Base-by-base conservation (phyloP, 1,140 invertebrate species). In the Mactra quadrangularis region DNA sequence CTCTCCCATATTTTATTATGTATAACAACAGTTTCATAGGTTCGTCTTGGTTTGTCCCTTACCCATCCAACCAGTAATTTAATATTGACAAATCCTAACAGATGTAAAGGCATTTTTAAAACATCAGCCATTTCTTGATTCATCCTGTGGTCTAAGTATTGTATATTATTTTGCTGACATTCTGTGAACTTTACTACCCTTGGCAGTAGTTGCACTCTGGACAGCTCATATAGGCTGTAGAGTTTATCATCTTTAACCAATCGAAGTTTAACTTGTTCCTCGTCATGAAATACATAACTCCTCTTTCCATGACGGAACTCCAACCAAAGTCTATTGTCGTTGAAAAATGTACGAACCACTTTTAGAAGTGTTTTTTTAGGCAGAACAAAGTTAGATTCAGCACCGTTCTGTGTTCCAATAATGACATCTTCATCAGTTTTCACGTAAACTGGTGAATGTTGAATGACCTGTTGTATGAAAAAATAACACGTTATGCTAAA, bases 31-130 rank as follows among this genome's bases (percentile, higher is more conserved):
- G 64, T 68, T 22, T 50, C 41, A 33, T 68, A 68, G 2, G 38
- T 31, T 25, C 45, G 3, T 0, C 17, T 4, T 52, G 3, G 1
- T 50, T 50, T 41, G 29, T 68, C 33, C 47, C 45, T 22, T 15
- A 50, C 25, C 41, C 45, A 68, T 7, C 64, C 64, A 68, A 68
- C 27, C 27, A 68, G 64, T 25, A 68, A 3, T 29, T 68, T 41
- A 19, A 45, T 50, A 15, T 68, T 41, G 3, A 22, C 35, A 31
- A 68, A 68, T n/a, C 64, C 64, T 17, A 22, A 41, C 3, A 68
- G 45, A 29, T 68, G 38, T 22, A 68, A 22, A 19, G 41, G 41
- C 15, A 9, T 13, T 45, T 47, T 25, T 31, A 68, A 22, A 3
- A 15, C 45, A 9, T 38, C 9, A 27, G 22, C 1, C 45, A 22